These are phyloP conservation scores for Sitta europaea DNA, from an alignment of 2,113 vertebrate species.

Conservation along the genomic window DNA sequence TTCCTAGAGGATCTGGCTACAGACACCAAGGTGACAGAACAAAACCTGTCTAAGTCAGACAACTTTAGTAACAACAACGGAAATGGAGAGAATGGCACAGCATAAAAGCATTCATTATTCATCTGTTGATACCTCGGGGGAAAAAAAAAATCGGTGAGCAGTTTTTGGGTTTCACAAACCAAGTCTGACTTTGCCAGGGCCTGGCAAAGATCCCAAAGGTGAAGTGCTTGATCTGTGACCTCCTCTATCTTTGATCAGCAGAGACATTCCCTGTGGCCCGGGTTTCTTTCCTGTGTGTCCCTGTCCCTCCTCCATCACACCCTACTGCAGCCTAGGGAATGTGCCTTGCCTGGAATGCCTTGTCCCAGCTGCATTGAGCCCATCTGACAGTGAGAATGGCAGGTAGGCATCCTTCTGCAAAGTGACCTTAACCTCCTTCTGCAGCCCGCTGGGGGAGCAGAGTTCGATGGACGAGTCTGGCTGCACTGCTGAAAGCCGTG, in stretches of 20 bases:
- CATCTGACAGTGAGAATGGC: not conserved
- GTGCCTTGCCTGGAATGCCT: not conserved
- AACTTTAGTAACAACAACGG: not conserved
- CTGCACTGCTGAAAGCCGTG: not conserved
- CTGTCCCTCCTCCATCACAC: not conserved
- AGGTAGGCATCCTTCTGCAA: not conserved
- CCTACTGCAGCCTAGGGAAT: not conserved
- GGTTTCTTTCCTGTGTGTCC: not conserved
- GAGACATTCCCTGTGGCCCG: not conserved
- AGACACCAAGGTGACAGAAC: not conserved
- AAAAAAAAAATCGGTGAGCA: not conserved
- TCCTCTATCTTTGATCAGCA: not conserved
- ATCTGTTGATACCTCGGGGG: not conserved
- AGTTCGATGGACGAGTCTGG: not conserved
- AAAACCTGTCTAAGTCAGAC: not conserved
- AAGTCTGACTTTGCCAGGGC: not conserved
- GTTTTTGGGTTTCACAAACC: not conserved
- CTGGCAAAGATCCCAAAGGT: not conserved
- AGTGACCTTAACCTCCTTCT: constrained; percentile 35
- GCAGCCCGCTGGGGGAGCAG: not conserved
- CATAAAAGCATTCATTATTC: not conserved
- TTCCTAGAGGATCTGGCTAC: not conserved
- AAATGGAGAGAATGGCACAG: not conserved
- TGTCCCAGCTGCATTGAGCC: not conserved
- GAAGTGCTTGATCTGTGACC: not conserved